A percentile compares a stretch with the other conserved stretches of the same genome.
Conservation (phyloP, 2,797 vertebrate genomes). For the Remorina albescens region DNA sequence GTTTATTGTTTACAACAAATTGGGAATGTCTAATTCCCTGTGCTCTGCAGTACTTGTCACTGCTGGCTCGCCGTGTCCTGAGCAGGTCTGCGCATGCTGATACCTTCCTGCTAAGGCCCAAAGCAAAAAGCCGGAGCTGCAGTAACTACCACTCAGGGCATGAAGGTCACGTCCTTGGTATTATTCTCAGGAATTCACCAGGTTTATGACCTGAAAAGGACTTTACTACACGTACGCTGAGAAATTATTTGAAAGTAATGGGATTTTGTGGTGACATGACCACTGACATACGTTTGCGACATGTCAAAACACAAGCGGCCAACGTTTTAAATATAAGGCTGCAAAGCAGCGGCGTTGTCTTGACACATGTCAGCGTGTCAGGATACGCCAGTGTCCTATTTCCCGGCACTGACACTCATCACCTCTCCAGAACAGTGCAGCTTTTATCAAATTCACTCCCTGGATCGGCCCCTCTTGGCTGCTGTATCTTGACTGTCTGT, state of each 20-base stretch:
- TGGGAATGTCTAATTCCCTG: background rate
- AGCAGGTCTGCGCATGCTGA: background rate
- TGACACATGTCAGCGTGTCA: background rate
- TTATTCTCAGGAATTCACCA: background rate
- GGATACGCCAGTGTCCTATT: slow-evolving; percentile 7
- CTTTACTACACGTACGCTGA: background rate
- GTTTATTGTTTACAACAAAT: slow-evolving; percentile 14
- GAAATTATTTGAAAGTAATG: background rate
- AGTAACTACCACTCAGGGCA: background rate
- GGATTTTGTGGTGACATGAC: background rate
- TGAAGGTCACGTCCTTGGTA: slow-evolving; percentile 33
- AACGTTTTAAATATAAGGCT: background rate
- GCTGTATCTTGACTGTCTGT: background rate
- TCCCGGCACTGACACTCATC: background rate
- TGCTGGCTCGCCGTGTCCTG: background rate
- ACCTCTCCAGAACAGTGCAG: background rate
- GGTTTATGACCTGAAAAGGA: slow-evolving; percentile 1
- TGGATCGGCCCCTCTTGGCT: background rate
- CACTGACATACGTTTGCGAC: background rate
- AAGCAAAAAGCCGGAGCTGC: slow-evolving; percentile 21
- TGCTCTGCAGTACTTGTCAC: background rate
- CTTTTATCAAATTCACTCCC: background rate
- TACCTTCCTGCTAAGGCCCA: background rate
- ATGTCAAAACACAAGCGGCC: background rate
- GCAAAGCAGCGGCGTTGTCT: background rate